Base-by-base conservation (phyloP, 2,113 vertebrate species). In the Athene cunicularia region DNA sequence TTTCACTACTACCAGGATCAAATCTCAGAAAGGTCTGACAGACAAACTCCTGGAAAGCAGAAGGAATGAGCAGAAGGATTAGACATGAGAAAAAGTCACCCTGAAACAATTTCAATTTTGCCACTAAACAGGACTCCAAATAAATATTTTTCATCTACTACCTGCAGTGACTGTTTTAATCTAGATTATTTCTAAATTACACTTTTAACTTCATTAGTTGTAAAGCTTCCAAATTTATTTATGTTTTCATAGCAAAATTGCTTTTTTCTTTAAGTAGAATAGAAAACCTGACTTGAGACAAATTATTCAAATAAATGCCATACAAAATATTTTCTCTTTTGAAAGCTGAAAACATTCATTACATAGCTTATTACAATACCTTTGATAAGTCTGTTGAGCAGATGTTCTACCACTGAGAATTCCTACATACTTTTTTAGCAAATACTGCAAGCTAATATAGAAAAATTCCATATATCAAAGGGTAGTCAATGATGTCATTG, bases 361-460 rank as follows among this genome's bases (percentile, higher is more conserved):
- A 93, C 71, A 60, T 32, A 45, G 60, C 64, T 93, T 92, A 88
- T 90, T 95, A 88, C 52, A 93, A 77, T 83, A 91, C 35, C 84
- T 89, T 93, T 89, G 73, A 93, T 80, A 96, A 91, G 23, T 41
- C 13, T 56, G 79, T 41, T 81, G 70, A 95, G 90, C 67, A 95
- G 90, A 93, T 93, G 86, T 90, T 86, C 37, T 35, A 83, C 45
- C 70, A 66, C 8, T 20, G 8, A 67, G 75, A 74, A 47, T 90
- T 93, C 95, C 55, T 64, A 50, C 37, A 86, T 43, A 56, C 28
- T 17, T 67, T 91, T 86, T 90, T 22, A 86, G 50, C 53, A 77
- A 93, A 88, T n/a, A 88, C 3, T 23, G 16, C 32, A 75, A 90
- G 77, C 92, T 79, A 95, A 93, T 93, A 95, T 88, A 84, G 75